Evolutionary conservation across 37 sponge, comb jelly and placozoan genomes (phyloP).

Genomic region (Haliclona indistincta): DNA sequence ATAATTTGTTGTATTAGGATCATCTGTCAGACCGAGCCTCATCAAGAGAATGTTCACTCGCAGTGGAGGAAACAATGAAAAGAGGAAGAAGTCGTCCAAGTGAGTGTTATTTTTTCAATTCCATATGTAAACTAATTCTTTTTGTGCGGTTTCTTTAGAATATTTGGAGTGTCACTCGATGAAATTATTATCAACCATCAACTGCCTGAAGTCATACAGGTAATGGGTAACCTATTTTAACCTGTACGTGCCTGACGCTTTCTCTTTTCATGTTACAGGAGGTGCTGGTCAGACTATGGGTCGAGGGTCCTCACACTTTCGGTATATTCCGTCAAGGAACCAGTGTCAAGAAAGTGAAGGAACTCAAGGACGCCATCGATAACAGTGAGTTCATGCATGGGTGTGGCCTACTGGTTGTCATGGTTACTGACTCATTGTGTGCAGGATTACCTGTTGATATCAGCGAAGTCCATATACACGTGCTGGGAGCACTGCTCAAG

Average conservation of each 20-base stretch:
- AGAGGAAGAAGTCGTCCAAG: too few species aligned
- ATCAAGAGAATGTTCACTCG: too few species aligned
- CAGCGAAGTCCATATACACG: slow-evolving; percentile 29
- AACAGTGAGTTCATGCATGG: slow-evolving; percentile 44
- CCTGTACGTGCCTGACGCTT: background rate
- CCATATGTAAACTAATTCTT: too few species aligned
- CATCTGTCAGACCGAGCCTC: too few species aligned
- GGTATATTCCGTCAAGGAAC: slow-evolving; percentile 73
- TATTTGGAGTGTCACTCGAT: slow-evolving; percentile 59
- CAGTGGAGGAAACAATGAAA: too few species aligned
- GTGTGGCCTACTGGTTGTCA: background rate
- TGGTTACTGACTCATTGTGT: too few species aligned
- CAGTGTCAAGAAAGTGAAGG: slow-evolving; percentile 46
- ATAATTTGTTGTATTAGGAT: too few species aligned
- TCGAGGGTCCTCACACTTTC: slow-evolving; percentile 57
- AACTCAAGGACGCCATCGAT: slow-evolving; percentile 66
- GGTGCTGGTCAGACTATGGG: slow-evolving; percentile 63
- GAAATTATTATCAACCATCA: slow-evolving; percentile 37
- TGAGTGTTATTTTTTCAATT: too few species aligned
- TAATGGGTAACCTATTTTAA: background rate
- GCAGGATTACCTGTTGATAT: slow-evolving; percentile 52
- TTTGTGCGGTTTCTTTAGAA: too few species aligned
- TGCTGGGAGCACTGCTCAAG: slow-evolving; percentile 56
- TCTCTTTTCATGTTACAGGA: slow-evolving; percentile 35
- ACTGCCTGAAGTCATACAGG: slow-evolving; percentile 64